Evolutionary conservation across 1,140 invertebrate genomes (phyloP).

Genomic region (Rhagoletis zephyria): DNA sequence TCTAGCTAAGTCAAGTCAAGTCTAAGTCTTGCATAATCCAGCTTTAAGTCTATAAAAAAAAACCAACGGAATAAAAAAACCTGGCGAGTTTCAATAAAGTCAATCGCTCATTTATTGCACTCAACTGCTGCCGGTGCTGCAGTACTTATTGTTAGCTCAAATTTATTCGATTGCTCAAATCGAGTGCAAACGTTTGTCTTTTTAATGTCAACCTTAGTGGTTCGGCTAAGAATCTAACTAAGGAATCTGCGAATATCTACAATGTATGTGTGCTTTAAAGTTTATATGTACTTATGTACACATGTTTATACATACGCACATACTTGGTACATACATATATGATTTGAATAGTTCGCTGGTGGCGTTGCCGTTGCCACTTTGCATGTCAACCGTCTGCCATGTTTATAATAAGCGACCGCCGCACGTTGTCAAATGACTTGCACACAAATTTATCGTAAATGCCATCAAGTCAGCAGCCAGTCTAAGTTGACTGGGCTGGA

Average conservation of each 20-base stretch:
- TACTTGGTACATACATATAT: background rate
- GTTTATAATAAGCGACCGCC: constrained; percentile 62
- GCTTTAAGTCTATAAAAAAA: too few species aligned
- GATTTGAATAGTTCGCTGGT: background rate
- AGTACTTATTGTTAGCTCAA: background rate
- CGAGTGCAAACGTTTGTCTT: background rate
- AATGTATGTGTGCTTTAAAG: background rate
- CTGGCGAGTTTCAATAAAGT: background rate
- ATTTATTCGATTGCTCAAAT: constrained; percentile 10
- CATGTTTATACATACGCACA: background rate
- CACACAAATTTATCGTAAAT: constrained; percentile 72
- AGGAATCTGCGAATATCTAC: background rate
- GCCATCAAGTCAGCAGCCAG: constrained; percentile 63
- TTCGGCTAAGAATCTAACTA: background rate
- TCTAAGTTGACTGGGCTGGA: background rate
- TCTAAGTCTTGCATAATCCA: too few species aligned
- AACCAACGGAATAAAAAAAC: background rate
- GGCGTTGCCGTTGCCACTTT: constrained; percentile 39
- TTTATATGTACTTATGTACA: background rate
- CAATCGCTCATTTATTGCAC: background rate
- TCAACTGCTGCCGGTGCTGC: background rate
- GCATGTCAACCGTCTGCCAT: constrained; percentile 45
- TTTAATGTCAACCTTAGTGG: constrained; percentile 42
- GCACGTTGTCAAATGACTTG: constrained; percentile 72
- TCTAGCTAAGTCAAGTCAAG: too few species aligned